These are phyloP conservation scores for Terrapene triunguis DNA, from an alignment of 2,113 vertebrate genomes.

Conservation along the genomic window DNA sequence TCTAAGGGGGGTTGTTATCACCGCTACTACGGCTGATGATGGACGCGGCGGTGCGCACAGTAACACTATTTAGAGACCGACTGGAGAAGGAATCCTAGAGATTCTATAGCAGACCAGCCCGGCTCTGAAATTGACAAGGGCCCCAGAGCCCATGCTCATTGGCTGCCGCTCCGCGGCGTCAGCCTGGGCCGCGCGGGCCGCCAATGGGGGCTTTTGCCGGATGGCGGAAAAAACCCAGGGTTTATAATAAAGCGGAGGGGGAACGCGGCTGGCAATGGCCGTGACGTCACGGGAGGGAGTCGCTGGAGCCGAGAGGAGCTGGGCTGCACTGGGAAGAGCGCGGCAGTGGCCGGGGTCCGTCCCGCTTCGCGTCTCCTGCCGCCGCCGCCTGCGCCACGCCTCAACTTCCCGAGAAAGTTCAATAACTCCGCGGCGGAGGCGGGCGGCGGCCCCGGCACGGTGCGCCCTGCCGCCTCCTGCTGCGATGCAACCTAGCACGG, in stretches of 20 bases:
- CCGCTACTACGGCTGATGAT: accelerated
- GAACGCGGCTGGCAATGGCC: slow-evolving; percentile 81
- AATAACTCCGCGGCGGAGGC: slow-evolving; percentile 60
- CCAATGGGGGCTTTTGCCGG: slow-evolving; percentile 85
- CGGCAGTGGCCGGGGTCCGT: slow-evolving; percentile 84
- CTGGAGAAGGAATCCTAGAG: background rate
- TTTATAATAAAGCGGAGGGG: slow-evolving; percentile 85
- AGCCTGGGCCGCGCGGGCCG: slow-evolving; percentile 54
- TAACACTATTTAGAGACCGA: background rate
- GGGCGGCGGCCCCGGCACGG: background rate
- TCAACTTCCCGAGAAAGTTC: slow-evolving; percentile 95
- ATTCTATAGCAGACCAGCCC: slow-evolving; percentile 62
- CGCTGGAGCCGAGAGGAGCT: slow-evolving; percentile 89
- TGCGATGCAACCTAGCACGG: background rate
- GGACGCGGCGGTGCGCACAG: background rate
- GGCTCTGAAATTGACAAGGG: slow-evolving; percentile 70
- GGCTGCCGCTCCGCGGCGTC: slow-evolving; percentile 83
- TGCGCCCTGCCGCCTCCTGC: background rate
- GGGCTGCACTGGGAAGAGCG: slow-evolving; percentile 91
- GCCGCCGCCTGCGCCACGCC: slow-evolving; percentile 58
- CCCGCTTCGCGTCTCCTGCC: slow-evolving; percentile 78
- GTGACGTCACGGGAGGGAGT: slow-evolving; percentile 97
- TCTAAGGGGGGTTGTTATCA: background rate
- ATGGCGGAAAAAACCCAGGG: slow-evolving; percentile 71
- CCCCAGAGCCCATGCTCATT: slow-evolving; percentile 83